phyloP scores from a whole-genome alignment of 2,888 invertebrate genomes.

The Plagodis dolabraria region DNA sequence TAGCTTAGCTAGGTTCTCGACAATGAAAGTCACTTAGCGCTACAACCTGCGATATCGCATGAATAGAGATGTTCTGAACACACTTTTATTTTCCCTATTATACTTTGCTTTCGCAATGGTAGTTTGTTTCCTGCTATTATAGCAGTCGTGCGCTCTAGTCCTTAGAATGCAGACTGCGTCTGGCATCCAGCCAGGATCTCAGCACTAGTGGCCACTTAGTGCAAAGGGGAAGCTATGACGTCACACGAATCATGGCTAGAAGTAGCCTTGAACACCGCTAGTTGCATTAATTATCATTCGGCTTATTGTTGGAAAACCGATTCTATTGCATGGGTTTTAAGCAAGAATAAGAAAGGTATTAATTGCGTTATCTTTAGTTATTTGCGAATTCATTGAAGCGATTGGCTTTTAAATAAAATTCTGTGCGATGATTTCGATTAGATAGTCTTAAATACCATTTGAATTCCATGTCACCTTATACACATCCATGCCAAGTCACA shows the following conservation, averaged over 20 bases:
- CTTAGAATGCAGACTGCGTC: constrained; percentile 34
- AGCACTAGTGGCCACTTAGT: constrained; percentile 64
- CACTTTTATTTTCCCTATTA: too few species aligned
- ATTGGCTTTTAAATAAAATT: too few species aligned
- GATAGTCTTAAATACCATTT: too few species aligned
- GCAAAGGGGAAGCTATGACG: constrained; percentile 43
- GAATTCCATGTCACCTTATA: too few species aligned
- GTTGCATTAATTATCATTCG: too few species aligned
- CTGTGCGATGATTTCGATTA: too few species aligned
- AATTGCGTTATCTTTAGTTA: too few species aligned
- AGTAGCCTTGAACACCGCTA: constrained; percentile 6
- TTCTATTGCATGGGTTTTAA: too few species aligned
- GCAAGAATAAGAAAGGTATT: too few species aligned
- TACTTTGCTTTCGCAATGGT: not conserved
- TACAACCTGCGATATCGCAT: not conserved
- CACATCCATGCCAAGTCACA: too few species aligned
- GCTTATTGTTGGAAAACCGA: too few species aligned
- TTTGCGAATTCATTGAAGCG: too few species aligned
- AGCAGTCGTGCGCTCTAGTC: constrained; percentile 5
- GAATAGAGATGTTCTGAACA: not conserved
- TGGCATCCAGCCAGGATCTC: constrained; percentile 66
- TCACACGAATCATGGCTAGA: constrained; percentile 23
- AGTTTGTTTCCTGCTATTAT: constrained; percentile 3
- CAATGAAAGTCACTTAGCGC: not conserved
- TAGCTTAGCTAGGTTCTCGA: not conserved